Conservation (phyloP, 2,888 invertebrate species). For the Pantelozetes paolii region DNA sequence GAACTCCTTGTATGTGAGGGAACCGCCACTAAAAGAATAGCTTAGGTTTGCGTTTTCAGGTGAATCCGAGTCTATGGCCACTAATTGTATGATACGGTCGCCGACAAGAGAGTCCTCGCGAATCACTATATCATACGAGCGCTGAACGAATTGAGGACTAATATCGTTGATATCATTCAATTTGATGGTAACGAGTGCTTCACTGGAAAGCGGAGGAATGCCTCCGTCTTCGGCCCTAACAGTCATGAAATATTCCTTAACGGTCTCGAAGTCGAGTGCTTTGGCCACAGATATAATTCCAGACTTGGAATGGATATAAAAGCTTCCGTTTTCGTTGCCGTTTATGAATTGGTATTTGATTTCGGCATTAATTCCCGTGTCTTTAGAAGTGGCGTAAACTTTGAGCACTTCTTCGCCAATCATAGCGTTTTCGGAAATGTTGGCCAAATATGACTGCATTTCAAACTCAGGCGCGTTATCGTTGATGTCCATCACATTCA, state of each 20-base stretch:
- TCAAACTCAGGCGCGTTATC: conserved; percentile 87
- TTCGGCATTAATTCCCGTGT: conserved; percentile 87
- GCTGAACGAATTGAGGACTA: conserved; percentile 63
- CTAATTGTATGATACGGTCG: conserved; percentile 64
- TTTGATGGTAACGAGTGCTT: conserved; percentile 76
- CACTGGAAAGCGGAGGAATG: conserved; percentile 77
- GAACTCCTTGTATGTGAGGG: conserved; percentile 59
- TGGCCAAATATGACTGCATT: conserved; percentile 70
- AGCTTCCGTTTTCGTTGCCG: conserved; percentile 82
- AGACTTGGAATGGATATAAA: conserved; percentile 66
- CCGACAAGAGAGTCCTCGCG: conserved; percentile 79
- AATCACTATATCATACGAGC: conserved; percentile 63
- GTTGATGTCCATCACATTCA: conserved; percentile 79
- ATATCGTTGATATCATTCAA: conserved; percentile 84
- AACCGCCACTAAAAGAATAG: conserved; percentile 39
- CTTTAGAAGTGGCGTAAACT: conserved; percentile 84
- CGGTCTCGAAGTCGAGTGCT: conserved; percentile 79
- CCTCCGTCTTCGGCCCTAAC: conserved; percentile 87
- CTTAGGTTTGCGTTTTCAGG: conserved; percentile 39
- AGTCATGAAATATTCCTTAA: conserved; percentile 77
- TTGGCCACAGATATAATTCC: conserved; percentile 68
- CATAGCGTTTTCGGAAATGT: conserved; percentile 68
- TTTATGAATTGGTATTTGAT: conserved; percentile 80
- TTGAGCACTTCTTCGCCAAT: conserved; percentile 74
- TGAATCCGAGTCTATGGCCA: conserved; percentile 66